A percentile compares a stretch with the other conserved stretches of the same genome.
These are phyloP conservation scores for Lucilia sericata DNA, from an alignment of 1,140 invertebrate species.

Conservation along the genomic window DNA sequence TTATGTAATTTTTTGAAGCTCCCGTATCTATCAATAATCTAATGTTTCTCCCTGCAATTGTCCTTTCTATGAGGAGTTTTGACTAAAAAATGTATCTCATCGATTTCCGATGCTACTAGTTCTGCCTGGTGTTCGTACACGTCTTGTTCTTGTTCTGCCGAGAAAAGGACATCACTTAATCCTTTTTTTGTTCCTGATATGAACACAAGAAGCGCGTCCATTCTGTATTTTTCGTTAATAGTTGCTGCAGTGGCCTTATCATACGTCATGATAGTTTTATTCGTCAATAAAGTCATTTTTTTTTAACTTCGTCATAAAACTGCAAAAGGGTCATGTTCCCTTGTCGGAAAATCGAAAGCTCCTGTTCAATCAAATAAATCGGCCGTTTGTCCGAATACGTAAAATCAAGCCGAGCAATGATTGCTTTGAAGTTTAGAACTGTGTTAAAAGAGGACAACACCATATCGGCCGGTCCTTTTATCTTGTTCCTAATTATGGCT, in stretches of 20 bases:
- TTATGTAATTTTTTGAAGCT: conserved; percentile 47
- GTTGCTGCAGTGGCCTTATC: no score
- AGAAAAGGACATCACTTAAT: background rate
- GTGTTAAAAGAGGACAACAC: no score
- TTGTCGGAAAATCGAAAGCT: no score
- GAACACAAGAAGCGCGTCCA: conserved; percentile 40
- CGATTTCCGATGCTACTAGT: conserved; percentile 33
- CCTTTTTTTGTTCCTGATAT: conserved; percentile 38
- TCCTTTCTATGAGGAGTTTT: conserved; percentile 32
- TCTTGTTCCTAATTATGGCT: conserved; percentile 51
- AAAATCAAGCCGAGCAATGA: no score
- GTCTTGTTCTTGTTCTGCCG: conserved; percentile 26
- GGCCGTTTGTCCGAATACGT: no score
- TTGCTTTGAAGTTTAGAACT: no score
- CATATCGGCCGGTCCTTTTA: conserved; percentile 48
- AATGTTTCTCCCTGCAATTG: conserved; percentile 27
- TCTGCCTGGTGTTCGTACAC: conserved; percentile 24
- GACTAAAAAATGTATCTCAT: conserved; percentile 47
- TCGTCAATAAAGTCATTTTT: no score
- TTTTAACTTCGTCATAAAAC: no score
- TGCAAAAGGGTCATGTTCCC: no score
- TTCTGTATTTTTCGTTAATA: conserved; percentile 33
- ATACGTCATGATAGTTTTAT: no score
- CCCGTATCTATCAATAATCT: conserved; percentile 48
- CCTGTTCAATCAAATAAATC: no score